Evolutionary conservation across 1,140 invertebrate species (phyloP).

Genomic region (Phocides pigmalion): DNA sequence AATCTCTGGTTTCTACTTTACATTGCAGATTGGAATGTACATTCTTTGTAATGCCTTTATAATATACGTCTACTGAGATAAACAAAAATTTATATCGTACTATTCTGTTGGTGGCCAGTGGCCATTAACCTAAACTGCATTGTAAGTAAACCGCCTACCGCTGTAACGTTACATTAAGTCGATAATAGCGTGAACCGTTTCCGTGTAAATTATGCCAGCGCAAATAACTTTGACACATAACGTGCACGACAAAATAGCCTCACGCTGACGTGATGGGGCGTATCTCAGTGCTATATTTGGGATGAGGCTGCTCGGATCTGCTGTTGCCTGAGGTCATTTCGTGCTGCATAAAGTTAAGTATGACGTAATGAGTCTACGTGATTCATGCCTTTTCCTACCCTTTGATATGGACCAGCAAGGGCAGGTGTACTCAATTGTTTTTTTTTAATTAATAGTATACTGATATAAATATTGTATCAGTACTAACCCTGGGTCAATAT

Average conservation of each 20-base stretch:
- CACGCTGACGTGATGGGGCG: slow-evolving; percentile 44
- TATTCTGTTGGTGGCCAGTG: slow-evolving; percentile 1
- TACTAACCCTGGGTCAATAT: no score
- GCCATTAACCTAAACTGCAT: slow-evolving; percentile 11
- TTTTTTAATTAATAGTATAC: not conserved
- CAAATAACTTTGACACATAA: slow-evolving; percentile 35
- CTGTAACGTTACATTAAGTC: slow-evolving; percentile 20
- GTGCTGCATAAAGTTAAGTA: slow-evolving; percentile 40
- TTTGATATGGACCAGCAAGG: slow-evolving; percentile 19
- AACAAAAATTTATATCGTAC: not conserved
- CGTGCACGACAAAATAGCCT: slow-evolving; percentile 34
- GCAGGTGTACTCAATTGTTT: not conserved
- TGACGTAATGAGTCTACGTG: slow-evolving; percentile 32
- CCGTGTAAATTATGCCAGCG: slow-evolving; percentile 27
- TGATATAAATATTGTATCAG: no score
- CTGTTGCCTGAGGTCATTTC: slow-evolving; percentile 47
- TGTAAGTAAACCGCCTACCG: slow-evolving; percentile 13
- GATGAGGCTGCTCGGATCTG: slow-evolving; percentile 34
- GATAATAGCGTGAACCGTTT: slow-evolving; percentile 30
- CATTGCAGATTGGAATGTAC: no score
- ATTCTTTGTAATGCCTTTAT: no score
- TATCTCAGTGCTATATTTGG: slow-evolving; percentile 52
- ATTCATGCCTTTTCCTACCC: slow-evolving; percentile 31
- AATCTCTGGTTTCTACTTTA: no score
- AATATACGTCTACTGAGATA: not conserved